Conservation (phyloP, 2,797 vertebrate genomes). For the Acestrorhynchus altus region DNA sequence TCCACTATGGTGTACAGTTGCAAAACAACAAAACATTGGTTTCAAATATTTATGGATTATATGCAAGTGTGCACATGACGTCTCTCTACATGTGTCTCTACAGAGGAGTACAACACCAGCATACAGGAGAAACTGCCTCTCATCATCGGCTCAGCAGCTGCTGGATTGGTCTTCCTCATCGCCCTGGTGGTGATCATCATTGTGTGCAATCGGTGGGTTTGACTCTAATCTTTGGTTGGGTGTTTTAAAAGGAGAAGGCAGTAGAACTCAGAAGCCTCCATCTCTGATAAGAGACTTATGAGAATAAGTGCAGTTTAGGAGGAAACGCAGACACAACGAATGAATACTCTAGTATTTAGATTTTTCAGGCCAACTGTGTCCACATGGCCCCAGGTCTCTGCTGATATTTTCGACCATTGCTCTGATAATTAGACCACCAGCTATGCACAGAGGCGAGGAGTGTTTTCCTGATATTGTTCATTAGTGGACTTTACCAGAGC, state of each 20-base stretch:
- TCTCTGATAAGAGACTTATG: too few relatives aligned
- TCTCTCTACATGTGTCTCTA: slow-evolving; percentile 49
- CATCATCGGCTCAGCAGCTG: slow-evolving; percentile 94
- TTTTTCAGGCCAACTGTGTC: background rate
- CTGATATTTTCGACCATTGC: slow-evolving; percentile 16
- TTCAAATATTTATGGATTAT: too few relatives aligned
- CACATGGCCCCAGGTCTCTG: background rate
- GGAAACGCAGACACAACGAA: too few relatives aligned
- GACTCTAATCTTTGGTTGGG: slow-evolving; percentile 6
- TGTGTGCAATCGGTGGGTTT: slow-evolving; percentile 92
- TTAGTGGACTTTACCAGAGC: slow-evolving; percentile 35
- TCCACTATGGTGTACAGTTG: too few relatives aligned
- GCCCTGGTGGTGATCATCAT: slow-evolving; percentile 93
- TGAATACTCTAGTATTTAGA: too few relatives aligned
- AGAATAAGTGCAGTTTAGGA: too few relatives aligned
- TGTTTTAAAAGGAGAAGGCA: too few relatives aligned
- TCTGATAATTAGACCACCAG: slow-evolving; percentile 36
- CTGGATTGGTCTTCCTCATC: slow-evolving; percentile 94
- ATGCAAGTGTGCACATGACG: slow-evolving; percentile 24
- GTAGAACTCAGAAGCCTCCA: too few relatives aligned
- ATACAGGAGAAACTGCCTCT: slow-evolving; percentile 98
- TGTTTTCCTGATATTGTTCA: slow-evolving; percentile 35
- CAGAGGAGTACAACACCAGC: slow-evolving; percentile 96
- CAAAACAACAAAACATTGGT: too few relatives aligned
- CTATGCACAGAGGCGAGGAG: background rate